Conservation (phyloP, 2,888 invertebrate genomes). For the Sinotaia quadrata region DNA sequence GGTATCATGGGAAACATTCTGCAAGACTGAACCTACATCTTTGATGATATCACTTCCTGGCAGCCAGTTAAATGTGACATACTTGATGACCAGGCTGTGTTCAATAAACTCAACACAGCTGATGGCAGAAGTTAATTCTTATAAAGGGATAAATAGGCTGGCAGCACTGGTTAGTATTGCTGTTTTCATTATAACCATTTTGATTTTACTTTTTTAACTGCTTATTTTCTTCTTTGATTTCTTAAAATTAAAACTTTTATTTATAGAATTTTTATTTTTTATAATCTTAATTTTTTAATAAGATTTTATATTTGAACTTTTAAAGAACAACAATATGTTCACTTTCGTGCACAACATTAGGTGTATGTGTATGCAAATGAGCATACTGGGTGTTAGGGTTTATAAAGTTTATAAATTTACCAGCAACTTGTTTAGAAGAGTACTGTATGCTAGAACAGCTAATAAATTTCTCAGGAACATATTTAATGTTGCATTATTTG, state of each 20-base stretch:
- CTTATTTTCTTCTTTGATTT: no score
- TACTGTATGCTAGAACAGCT: no score
- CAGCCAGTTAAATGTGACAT: conserved; percentile 35
- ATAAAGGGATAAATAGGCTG: conserved; percentile 27
- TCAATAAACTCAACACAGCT: conserved; percentile 40
- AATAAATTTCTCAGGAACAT: no score
- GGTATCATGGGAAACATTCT: conserved; percentile 40
- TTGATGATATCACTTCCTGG: conserved; percentile 38
- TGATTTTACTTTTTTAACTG: no score
- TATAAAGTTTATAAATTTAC: no score
- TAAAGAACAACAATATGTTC: not conserved
- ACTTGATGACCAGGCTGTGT: conserved; percentile 39
- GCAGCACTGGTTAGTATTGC: conserved; percentile 27
- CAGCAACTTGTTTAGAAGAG: no score
- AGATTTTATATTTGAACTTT: not conserved
- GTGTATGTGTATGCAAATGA: no score
- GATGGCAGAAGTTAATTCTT: conserved; percentile 34
- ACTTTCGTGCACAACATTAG: not conserved
- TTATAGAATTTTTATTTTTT: no score
- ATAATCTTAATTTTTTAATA: no score
- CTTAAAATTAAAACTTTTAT: no score
- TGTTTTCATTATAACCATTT: not conserved
- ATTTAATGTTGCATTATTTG: no score
- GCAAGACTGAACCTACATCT: conserved; percentile 30
- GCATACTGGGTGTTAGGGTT: no score